Evolutionary conservation across 2,797 vertebrate genomes (phyloP).

Genomic region (Notolepis coatsorum): DNA sequence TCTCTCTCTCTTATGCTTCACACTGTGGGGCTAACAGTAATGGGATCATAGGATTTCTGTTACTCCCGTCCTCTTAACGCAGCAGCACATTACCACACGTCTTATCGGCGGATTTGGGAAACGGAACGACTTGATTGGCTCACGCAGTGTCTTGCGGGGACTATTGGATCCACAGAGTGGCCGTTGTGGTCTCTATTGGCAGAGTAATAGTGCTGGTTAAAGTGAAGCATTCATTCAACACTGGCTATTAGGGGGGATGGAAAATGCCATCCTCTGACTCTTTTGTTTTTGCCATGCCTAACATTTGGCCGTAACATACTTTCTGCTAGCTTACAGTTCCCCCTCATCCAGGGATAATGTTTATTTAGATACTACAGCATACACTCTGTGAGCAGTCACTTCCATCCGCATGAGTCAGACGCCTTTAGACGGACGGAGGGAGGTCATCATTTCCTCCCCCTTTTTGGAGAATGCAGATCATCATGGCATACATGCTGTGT

Average conservation of each 20-base stretch:
- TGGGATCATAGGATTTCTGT: constrained; percentile 76
- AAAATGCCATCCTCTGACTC: not conserved
- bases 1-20: not conserved
- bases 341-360: not conserved
- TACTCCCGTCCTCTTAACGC: constrained; percentile 61
- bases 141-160: constrained; percentile 21
- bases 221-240: constrained; percentile 30
- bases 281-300: not conserved
- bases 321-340: not conserved
- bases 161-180: constrained; percentile 24
- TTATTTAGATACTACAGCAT: too few relatives aligned
- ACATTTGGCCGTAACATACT: not conserved
- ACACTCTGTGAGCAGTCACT: not conserved
- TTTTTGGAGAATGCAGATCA: not conserved
- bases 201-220: constrained; percentile 27
- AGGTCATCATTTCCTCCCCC: not conserved
- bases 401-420: not conserved
- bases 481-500: not conserved
- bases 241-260: constrained; percentile 3
- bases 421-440: not conserved
- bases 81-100: constrained; percentile 45
- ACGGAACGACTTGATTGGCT: constrained; percentile 27
- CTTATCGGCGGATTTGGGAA: constrained; percentile 64
- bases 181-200: not conserved
- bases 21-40: constrained; percentile 46